Evolutionary conservation across 2,888 invertebrate species (phyloP).

Genomic region (Halictus ligatus): DNA sequence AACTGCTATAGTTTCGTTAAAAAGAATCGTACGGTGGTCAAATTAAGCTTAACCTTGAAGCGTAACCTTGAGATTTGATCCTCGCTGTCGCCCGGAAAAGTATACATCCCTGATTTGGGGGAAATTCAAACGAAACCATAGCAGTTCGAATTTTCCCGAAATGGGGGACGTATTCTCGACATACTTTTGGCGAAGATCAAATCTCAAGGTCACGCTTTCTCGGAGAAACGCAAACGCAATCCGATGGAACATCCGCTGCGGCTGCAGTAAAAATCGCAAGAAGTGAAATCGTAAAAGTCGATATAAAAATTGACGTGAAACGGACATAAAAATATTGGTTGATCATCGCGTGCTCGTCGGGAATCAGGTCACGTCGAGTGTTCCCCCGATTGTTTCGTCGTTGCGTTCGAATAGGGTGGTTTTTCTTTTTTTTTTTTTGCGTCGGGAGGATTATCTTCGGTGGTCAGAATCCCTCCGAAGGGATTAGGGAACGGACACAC

Average conservation of each 20-base stretch:
- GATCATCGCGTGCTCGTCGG: not conserved
- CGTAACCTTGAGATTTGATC: no score
- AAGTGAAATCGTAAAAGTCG: not conserved
- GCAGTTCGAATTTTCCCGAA: not conserved
- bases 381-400: not conserved
- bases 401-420: not conserved
- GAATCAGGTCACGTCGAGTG: not conserved
- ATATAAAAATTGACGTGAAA: not conserved
- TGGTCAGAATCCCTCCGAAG: not conserved
- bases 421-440: not conserved
- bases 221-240: no score
- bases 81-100: no score
- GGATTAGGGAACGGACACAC: not conserved
- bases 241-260: not conserved
- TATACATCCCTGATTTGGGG: no score
- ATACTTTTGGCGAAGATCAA: not conserved
- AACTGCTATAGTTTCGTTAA: no score
- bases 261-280: not conserved
- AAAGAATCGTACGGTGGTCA: no score
- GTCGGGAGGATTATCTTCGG: not conserved
- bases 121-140: not conserved
- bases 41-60: no score
- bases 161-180: not conserved
- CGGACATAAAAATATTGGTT: not conserved
- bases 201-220: not conserved